These are phyloP conservation scores for Sebastes cheni DNA, from an alignment of 2,797 vertebrate genomes.

Conservation along the genomic window DNA sequence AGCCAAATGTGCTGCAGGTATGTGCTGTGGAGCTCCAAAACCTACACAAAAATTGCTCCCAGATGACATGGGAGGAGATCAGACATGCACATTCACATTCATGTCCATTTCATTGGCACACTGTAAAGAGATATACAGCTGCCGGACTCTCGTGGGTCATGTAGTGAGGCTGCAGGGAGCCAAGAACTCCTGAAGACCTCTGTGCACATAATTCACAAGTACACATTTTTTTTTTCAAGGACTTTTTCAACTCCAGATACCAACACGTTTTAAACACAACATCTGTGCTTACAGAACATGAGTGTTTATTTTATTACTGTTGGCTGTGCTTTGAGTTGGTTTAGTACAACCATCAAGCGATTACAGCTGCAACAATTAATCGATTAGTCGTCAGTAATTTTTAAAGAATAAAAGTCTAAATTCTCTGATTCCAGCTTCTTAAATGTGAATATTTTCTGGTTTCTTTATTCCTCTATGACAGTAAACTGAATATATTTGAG, in stretches of 20 bases:
- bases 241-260: not conserved
- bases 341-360: not conserved
- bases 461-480: too few species aligned
- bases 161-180: not conserved
- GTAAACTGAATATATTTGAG: too few species aligned
- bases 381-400: too few species aligned
- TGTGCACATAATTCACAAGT: conserved; percentile 33
- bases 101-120: conserved; percentile 5
- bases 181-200: not conserved
- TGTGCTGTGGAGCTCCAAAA: not conserved
- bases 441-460: not conserved
- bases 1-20: conserved; percentile 17
- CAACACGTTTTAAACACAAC: conserved; percentile 1
- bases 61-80: conserved; percentile 29
- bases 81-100: not conserved
- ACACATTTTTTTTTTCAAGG: conserved; percentile 1
- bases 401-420: too few species aligned
- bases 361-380: too few species aligned
- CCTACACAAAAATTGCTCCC: conserved; percentile 23
- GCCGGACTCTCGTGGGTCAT: not conserved
- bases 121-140: conserved; percentile 14
- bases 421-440: not conserved
- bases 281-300: conserved; percentile 32
- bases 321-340: conserved; percentile 10
- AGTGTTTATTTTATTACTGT: conserved; percentile 60